These are phyloP conservation scores for Hemibagrus wyckioides DNA, from an alignment of 2,113 vertebrate genomes.

Conservation along the genomic window DNA sequence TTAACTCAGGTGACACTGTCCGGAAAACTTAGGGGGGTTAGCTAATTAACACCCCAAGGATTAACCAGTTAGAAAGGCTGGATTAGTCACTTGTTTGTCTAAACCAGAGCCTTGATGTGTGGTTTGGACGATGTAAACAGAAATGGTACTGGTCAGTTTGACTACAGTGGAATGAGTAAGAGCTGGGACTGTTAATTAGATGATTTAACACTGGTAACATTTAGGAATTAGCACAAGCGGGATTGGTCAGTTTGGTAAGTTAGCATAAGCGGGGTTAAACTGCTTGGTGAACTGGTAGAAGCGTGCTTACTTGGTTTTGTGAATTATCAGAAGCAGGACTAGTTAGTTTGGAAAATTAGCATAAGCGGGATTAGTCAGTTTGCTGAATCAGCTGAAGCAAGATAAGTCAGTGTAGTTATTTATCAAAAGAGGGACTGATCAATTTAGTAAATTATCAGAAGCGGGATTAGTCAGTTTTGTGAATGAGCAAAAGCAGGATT, in stretches of 20 bases:
- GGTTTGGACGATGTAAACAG: background rate
- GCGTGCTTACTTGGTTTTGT: background rate
- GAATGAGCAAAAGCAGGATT: background rate
- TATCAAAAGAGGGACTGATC: background rate
- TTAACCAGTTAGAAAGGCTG: background rate
- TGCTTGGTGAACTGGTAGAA: background rate
- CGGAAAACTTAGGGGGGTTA: no score
- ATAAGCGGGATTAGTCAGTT: background rate
- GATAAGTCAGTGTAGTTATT: background rate
- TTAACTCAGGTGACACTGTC: background rate
- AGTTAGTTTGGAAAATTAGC: background rate
- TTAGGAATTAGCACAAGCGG: background rate
- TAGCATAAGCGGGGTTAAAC: background rate
- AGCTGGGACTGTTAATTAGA: background rate
- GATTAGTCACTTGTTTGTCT: background rate
- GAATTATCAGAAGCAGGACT: background rate
- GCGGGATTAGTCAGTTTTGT: background rate
- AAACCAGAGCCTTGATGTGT: background rate
- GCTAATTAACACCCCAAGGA: background rate
- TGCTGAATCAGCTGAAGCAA: background rate
- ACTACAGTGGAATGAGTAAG: background rate
- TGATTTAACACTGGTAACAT: background rate
- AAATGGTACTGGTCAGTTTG: background rate
- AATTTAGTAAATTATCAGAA: background rate
- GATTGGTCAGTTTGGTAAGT: background rate